These are phyloP conservation scores for Grapholita molesta DNA, from an alignment of 1,140 invertebrate species.

Conservation along the genomic window DNA sequence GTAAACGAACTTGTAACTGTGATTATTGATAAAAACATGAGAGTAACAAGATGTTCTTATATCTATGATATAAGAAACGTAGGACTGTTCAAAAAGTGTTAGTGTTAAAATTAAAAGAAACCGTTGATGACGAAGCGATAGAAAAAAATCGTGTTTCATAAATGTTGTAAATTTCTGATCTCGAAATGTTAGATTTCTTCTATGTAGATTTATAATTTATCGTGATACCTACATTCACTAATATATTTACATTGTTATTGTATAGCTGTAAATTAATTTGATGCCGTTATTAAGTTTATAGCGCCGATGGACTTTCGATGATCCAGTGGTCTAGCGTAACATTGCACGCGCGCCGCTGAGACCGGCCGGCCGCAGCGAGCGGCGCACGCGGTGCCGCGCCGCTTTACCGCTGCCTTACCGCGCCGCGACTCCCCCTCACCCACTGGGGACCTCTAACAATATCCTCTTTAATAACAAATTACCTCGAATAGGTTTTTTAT, in stretches of 20 bases:
- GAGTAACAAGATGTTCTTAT: conserved; percentile 11
- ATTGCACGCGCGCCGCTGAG: background rate
- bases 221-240: conserved; percentile 50
- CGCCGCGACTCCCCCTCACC: background rate
- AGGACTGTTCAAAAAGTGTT: conserved; percentile 46
- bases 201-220: conserved; percentile 70
- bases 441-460: background rate
- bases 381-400: background rate
- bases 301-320: conserved; percentile 75
- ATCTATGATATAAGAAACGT: conserved; percentile 6
- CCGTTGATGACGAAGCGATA: conserved; percentile 7
- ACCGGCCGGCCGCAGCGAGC: background rate
- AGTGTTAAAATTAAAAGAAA: conserved; percentile 14
- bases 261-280: conserved; percentile 63
- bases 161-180: conserved; percentile 56
- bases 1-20: conserved; percentile 28
- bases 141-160: conserved; percentile 45
- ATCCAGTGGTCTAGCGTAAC: conserved; percentile 44
- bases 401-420: background rate
- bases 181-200: conserved; percentile 69
- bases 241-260: conserved; percentile 72
- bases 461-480: background rate
- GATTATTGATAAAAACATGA: conserved; percentile 9
- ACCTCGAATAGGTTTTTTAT: background rate
- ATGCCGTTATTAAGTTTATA: conserved; percentile 67